Conservation (phyloP, 2,888 invertebrate genomes). For the Corbicula japonica region DNA sequence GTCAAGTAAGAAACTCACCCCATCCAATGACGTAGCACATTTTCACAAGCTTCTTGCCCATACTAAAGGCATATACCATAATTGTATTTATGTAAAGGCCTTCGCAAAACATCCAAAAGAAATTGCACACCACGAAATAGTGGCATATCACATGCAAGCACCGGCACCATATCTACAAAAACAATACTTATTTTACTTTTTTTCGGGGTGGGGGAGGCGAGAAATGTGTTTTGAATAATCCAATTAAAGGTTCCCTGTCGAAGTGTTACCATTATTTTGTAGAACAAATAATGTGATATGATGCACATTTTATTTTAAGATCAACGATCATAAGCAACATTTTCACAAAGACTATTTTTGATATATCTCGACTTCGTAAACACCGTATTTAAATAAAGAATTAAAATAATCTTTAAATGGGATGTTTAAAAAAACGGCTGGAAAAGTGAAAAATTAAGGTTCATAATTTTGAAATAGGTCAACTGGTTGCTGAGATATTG, state of each 20-base stretch:
- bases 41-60: slow-evolving; percentile 93
- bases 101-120: slow-evolving; percentile 95
- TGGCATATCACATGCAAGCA: slow-evolving; percentile 93
- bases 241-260: neutral
- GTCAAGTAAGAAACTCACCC: slow-evolving; percentile 84
- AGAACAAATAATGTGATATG: neutral
- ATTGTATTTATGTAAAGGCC: slow-evolving; percentile 91
- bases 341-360: neutral
- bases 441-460: too few species aligned
- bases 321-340: neutral
- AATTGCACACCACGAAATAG: slow-evolving; percentile 96
- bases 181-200: neutral
- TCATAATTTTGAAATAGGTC: too few species aligned
- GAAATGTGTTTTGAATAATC: too few species aligned
- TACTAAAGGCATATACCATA: slow-evolving; percentile 95
- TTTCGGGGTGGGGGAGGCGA: too few species aligned
- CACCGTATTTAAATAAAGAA: too few species aligned
- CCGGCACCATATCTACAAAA: slow-evolving; percentile 91
- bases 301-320: neutral
- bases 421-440: too few species aligned
- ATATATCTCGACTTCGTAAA: too few species aligned
- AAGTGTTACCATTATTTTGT: neutral
- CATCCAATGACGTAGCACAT: slow-evolving; percentile 95
- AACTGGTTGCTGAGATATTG: too few species aligned
- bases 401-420: too few species aligned